Base-by-base conservation (phyloP, 2,797 vertebrate species). In the Urocyon cinereoargenteus region DNA sequence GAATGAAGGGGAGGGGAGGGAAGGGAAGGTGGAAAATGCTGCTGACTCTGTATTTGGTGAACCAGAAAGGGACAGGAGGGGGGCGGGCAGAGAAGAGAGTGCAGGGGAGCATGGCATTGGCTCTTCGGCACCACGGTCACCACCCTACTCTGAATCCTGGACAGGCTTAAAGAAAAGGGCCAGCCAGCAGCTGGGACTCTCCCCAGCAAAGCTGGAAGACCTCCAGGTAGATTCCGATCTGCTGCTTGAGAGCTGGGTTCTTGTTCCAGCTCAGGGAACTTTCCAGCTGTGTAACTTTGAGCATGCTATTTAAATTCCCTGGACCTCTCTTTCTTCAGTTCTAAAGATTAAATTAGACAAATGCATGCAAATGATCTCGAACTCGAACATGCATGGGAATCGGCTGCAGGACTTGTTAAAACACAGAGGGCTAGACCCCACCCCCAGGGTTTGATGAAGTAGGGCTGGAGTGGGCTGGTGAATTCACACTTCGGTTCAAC, bases 341-440 rank as follows among this genome's bases (percentile, higher is more conserved):
- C 36, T 89, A 31, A 94, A 70, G 45, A 89, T 78, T 75, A 72
- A 91, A 70, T 90, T 34, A 94, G 68, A 77, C 40, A 21, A 57
- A 85, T 51, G 45, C 68, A 70, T 3, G 85, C 8, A 75, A 79
- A 57, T 16, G 4, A 86, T 66, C 61, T 90, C 22, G 51, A 62
- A 91, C 68, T 83, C 72, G 26, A 82, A 45, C 0, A 2, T 68
- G 61, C 61, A 77, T 78, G 28, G 14, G n/a, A 21, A 0, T 89
- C 57, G 72, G 57, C 57, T 34, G 3, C n/a, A 73, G 59, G 59
- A 68, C 73, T 66, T 28, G 14, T 45, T 84, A 64, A 73, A 73
- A 72, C 53, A 45, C 3, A 13, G 49, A 28, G 24, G 19, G 31
- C 73, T 70, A 36, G 34, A 13, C 18, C 61, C 31, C 7, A 19